phyloP scores from a whole-genome alignment of 2,888 invertebrate species.

The Scotopteryx bipunctaria region DNA sequence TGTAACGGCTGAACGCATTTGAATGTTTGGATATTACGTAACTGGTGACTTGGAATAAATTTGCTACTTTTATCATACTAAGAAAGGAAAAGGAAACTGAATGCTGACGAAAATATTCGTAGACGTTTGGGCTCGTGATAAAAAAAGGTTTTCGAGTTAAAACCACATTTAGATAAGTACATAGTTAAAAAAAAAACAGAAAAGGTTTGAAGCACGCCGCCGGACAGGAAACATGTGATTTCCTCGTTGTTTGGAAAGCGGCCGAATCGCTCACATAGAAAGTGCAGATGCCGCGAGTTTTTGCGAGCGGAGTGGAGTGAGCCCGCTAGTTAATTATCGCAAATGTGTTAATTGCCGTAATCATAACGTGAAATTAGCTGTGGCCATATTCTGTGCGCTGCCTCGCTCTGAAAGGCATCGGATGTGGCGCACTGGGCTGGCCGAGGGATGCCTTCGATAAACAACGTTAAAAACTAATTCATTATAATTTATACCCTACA shows the following conservation, averaged over 20 bases:
- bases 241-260: conserved; percentile 20
- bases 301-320: conserved; percentile 16
- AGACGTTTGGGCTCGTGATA: no score
- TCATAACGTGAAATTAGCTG: conserved; percentile 45
- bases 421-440: conserved; percentile 29
- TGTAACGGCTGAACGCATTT: no score
- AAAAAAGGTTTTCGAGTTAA: no score
- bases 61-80: no score
- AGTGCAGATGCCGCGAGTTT: conserved; percentile 16
- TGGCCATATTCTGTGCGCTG: conserved; percentile 23
- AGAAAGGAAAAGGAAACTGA: no score
- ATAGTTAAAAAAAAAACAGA: no score
- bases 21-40: no score
- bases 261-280: conserved; percentile 18
- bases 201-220: no score
- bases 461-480: neutral
- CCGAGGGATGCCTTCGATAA: conserved; percentile 10
- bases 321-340: conserved; percentile 34
- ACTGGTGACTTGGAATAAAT: no score
- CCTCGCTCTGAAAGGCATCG: conserved; percentile 35
- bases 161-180: no score
- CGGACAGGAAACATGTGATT: conserved; percentile 9
- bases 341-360: conserved; percentile 39
- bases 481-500: no score
- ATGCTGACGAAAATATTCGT: no score